Base-by-base conservation (phyloP, 1,140 invertebrate species). In the Parasteatoda tepidariorum region DNA sequence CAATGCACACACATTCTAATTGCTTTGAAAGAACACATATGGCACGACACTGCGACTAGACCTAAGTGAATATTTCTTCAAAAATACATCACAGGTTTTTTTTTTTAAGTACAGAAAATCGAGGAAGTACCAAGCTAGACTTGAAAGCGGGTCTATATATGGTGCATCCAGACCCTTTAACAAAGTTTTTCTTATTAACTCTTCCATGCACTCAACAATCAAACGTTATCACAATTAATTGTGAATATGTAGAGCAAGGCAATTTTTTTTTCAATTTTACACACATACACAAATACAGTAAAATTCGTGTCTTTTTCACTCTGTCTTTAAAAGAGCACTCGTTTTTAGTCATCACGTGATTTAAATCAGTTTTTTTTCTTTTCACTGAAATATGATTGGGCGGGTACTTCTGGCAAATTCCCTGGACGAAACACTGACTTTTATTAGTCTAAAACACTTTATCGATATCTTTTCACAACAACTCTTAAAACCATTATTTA, bases 91-190 rank as follows among this genome's bases (percentile, higher is more conserved):
- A 76, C 73, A 76, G 73, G 59, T 34, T 48, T 48, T 48, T 34
- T 31, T 76, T 38, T 74, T 76, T 76, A 76, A 76, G 73, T 76
- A 76, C 59, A 24, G n/a, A n/a, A n/a, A n/a, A n/a, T n/a, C n/a
- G n/a, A n/a, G n/a, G n/a, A n/a, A n/a, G n/a, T n/a, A n/a, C n/a
- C n/a, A n/a, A n/a, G n/a, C n/a, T n/a, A n/a, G n/a, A n/a, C n/a
- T n/a, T n/a, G n/a, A n/a, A n/a, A 41, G 34, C 73, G 22, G 33
- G 59, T 18, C 30, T 22, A 64, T 30, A 31, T 30, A 26, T 22
- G 26, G 73, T 48, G 73, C 57, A 64, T 22, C 28, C 62, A n/a
- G 34, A 22, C 31, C 9, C 13, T 30, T 28, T 6, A 5, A 11
- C 62, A n/a, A 7, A 33, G 31, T 66, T 34, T n/a, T 7, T 11